Evolutionary conservation across 2,888 invertebrate genomes (phyloP).

Genomic region (Koerneria pararmatus): DNA sequence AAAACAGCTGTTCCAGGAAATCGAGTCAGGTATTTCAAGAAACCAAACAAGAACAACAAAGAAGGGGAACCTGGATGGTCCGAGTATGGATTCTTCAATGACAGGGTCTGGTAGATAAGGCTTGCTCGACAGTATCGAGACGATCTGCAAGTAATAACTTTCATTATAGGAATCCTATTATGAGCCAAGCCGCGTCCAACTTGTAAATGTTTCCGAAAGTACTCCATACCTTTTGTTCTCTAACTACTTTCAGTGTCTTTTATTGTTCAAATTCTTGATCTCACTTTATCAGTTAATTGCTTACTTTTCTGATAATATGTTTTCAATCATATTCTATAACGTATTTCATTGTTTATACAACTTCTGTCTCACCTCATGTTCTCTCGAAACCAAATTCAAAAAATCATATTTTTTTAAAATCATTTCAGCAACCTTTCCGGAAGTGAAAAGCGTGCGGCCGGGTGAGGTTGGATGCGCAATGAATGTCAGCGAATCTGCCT

Average conservation of each 20-base stretch:
- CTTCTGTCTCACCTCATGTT: too few relatives aligned
- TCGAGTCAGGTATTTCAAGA: neutral
- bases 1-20: neutral
- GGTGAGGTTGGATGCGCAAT: slow-evolving; percentile 9
- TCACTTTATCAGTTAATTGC: too few relatives aligned
- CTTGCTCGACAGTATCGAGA: slow-evolving; percentile 3
- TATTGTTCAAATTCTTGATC: too few relatives aligned
- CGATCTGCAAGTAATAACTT: slow-evolving; percentile 14
- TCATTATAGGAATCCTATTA: neutral
- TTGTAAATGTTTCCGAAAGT: neutral
- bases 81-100: slow-evolving; percentile 22
- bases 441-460: slow-evolving; percentile 19
- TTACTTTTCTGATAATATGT: too few relatives aligned
- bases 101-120: slow-evolving; percentile 18
- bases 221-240: too few relatives aligned
- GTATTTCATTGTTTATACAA: too few relatives aligned
- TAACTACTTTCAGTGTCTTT: too few relatives aligned
- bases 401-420: neutral
- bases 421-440: slow-evolving; percentile 14
- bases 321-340: too few relatives aligned
- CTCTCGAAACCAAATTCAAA: neutral
- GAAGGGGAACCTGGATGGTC: slow-evolving; percentile 6
- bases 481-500: slow-evolving; percentile 16
- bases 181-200: neutral
- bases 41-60: neutral